Evolutionary conservation across 2,113 vertebrate species (phyloP), one percentile per base, ranked within the genome.

Genomic region (Gymnogyps californianus): DNA sequence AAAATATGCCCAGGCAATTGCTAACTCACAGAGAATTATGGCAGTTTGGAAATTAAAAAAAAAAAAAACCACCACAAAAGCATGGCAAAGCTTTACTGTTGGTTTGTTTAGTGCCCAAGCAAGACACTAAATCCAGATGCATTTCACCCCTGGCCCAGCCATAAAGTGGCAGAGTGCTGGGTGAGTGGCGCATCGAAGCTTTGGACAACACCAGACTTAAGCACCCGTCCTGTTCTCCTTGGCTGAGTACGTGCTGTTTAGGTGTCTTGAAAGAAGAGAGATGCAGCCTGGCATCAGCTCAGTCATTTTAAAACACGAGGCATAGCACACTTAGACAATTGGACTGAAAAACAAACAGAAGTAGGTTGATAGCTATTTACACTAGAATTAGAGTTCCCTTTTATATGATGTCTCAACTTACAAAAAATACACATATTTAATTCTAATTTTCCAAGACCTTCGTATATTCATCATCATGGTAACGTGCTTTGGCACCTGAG

Each of bases 291-390:
- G 66, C 76, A 94, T 93, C 75, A 91, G 42, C 92, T 96, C 93
- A 95, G 76, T 82, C 86, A 89, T 77, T 91, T 92, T 84, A 97
- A 97, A 98, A 80, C 54, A 90, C 15, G 26, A 83, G 67, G 54
- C 88, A 70, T 47, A 96, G 79, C 83, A 74, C 46, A 34, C 88
- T 97, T 92, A 96, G 92, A 86, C 87, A 90, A 96, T 17, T 84
- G 94, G 85, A 93, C 94, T 36, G 96, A 97, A 98, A 98, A 96
- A 51, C 97, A 98, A 98, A 98, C 91, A 98, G 78, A 89, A 96
- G 82, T 96, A 84, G 52, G 74, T 40, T 95, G 83, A 70, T 88
- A 82, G 42, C 19, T 98, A 51, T 98, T 98, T 98, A 91, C 97
- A 94, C 58, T 97, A 58, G 96, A 83, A 66, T 98, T 97, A 93